These are phyloP conservation scores for Microcebus griseorufus DNA, from an alignment of 2,113 vertebrate species.

Conservation along the genomic window DNA sequence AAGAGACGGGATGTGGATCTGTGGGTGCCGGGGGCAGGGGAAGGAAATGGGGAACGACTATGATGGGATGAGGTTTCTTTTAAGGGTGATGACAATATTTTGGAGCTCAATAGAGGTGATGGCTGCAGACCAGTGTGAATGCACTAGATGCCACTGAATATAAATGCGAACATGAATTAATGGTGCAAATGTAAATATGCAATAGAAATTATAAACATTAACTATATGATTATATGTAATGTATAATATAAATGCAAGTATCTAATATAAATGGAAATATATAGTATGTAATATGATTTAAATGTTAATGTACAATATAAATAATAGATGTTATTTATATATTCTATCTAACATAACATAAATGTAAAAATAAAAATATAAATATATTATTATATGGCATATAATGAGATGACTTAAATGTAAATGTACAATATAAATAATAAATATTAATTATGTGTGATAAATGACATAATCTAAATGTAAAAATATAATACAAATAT, in stretches of 20 bases:
- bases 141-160: not conserved
- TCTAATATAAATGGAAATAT: not conserved
- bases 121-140: accelerated
- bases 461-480: not conserved
- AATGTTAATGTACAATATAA: not conserved
- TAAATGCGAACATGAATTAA: not conserved
- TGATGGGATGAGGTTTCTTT: accelerated
- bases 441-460: not conserved
- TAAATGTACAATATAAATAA: not conserved
- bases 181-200: not conserved
- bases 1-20: not conserved
- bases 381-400: not conserved
- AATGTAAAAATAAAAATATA: not conserved
- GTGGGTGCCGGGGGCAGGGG: not conserved
- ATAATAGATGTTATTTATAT: not conserved
- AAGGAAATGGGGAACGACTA: accelerated
- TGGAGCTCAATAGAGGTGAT: not conserved
- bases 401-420: not conserved
- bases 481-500: not conserved
- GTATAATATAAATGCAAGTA: not conserved
- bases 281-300: not conserved
- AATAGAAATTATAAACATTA: not conserved
- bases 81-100: not conserved
- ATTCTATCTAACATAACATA: not conserved
- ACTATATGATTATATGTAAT: not conserved